Percentiles rank a stretch among this genome's conserved stretches.
phyloP scores from a whole-genome alignment of 2,113 vertebrate genomes.

The Tretioscincus oriximinensis region DNA sequence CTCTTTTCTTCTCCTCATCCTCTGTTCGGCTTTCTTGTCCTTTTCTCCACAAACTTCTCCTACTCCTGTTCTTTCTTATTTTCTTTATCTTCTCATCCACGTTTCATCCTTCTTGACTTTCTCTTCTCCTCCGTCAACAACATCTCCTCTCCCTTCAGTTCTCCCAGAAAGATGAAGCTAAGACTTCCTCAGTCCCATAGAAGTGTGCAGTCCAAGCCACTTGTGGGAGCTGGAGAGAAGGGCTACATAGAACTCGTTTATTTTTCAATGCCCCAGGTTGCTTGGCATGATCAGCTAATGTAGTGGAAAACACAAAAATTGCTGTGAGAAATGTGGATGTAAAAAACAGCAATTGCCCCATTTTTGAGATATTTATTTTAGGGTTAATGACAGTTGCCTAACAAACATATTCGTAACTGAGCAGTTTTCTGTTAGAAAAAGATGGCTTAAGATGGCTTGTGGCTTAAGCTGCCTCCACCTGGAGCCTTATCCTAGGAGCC shows the following conservation, averaged over 20 bases:
- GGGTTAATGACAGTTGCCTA: constrained; percentile 65
- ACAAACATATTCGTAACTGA: constrained; percentile 67
- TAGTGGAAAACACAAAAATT: constrained; percentile 70
- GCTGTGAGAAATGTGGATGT: constrained; percentile 65
- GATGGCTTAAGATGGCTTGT: constrained; percentile 43
- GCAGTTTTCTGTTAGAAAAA: constrained; percentile 64
- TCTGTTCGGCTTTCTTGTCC: too few relatives aligned
- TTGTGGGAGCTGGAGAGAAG: constrained; percentile 35
- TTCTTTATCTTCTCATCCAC: too few relatives aligned
- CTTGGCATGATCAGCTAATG: constrained; percentile 67
- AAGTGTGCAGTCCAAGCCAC: constrained; percentile 24
- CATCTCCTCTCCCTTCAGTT: too few relatives aligned
- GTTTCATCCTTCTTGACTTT: too few relatives aligned
- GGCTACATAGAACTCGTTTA: constrained; percentile 60
- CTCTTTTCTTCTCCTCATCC: too few relatives aligned
- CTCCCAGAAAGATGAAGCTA: neutral
- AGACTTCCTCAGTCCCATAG: constrained; percentile 15
- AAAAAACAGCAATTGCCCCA: constrained; percentile 69
- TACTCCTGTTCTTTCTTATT: too few relatives aligned
- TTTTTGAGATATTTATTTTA: constrained; percentile 64
- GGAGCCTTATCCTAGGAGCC: too few relatives aligned
- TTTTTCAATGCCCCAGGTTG: constrained; percentile 68
- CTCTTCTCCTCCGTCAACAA: too few relatives aligned
- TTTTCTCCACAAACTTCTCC: too few relatives aligned
- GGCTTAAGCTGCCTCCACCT: too few relatives aligned